These are phyloP conservation scores for Gymnogyps californianus DNA, from an alignment of 2,113 vertebrate species.

Conservation along the genomic window DNA sequence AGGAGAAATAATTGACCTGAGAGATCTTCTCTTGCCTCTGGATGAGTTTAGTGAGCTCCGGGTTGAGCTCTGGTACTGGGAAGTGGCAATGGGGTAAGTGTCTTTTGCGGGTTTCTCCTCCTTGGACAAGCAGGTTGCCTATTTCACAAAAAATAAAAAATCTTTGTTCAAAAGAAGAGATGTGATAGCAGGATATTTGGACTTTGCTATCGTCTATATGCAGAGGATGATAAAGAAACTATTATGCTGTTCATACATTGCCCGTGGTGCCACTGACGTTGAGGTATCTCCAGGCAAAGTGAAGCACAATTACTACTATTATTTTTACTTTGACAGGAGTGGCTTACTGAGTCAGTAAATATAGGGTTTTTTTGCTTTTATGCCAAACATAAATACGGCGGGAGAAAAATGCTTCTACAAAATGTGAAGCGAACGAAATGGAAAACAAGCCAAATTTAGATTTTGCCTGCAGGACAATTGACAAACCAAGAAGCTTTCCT, in stretches of 20 bases:
- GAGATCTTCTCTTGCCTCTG: background rate
- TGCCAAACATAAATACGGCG: background rate
- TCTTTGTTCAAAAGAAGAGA: background rate
- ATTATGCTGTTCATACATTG: background rate
- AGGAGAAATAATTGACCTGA: background rate
- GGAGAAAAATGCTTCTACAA: background rate
- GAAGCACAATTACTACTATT: background rate
- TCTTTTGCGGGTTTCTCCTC: background rate
- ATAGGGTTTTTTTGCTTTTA: background rate
- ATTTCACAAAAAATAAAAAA: rapidly evolving
- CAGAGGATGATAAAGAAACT: background rate
- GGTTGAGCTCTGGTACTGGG: background rate
- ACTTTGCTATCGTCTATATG: background rate
- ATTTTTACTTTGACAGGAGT: background rate
- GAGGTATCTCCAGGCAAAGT: background rate
- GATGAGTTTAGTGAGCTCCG: background rate
- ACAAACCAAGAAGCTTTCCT: background rate
- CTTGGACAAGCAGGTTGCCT: background rate
- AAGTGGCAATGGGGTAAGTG: background rate
- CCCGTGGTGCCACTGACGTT: background rate
- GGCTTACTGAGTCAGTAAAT: constrained; percentile 5
- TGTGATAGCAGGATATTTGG: background rate
- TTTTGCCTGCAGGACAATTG: constrained; percentile 33
- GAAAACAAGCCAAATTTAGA: constrained; percentile 24
- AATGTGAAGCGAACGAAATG: rapidly evolving